phyloP scores from a whole-genome alignment of 1,140 invertebrate species.

The Hyles euphorbiae region DNA sequence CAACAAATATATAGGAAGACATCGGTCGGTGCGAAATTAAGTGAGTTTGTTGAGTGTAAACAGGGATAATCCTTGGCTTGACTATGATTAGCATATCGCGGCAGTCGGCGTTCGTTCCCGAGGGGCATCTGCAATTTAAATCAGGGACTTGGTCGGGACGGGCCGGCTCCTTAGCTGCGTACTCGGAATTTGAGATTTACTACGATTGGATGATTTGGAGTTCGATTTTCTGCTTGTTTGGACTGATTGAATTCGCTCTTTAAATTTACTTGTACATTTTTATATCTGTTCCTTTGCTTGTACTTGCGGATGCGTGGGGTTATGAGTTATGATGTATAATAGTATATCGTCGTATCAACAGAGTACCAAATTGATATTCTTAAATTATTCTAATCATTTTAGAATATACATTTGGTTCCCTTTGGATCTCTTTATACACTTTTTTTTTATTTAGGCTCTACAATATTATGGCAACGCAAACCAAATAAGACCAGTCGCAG shows the following conservation, averaged over 20 bases:
- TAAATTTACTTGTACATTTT: constrained; percentile 36
- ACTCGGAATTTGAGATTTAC: constrained; percentile 67
- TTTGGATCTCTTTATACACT: no score
- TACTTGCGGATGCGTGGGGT: no score
- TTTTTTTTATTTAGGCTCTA: no score
- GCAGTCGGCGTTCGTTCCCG: constrained; percentile 58
- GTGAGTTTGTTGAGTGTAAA: constrained; percentile 75
- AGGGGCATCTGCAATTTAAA: constrained; percentile 71
- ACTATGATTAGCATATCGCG: constrained; percentile 73
- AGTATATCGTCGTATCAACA: no score
- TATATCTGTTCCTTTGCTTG: no score
- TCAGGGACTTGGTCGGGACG: constrained; percentile 61
- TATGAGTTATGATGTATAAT: no score
- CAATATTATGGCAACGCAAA: no score
- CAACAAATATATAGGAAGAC: constrained; percentile 59
- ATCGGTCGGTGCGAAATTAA: constrained; percentile 67
- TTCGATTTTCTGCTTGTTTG: constrained; percentile 70
- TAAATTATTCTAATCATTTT: no score
- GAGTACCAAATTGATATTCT: no score
- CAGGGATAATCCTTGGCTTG: constrained; percentile 73
- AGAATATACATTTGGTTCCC: no score
- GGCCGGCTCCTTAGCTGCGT: constrained; percentile 60
- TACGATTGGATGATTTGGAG: constrained; percentile 67
- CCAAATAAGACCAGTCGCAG: no score
- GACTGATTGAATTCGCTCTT: constrained; percentile 59